These are phyloP conservation scores for Volucella inanis DNA, from an alignment of 2,888 invertebrate species.

Conservation along the genomic window DNA sequence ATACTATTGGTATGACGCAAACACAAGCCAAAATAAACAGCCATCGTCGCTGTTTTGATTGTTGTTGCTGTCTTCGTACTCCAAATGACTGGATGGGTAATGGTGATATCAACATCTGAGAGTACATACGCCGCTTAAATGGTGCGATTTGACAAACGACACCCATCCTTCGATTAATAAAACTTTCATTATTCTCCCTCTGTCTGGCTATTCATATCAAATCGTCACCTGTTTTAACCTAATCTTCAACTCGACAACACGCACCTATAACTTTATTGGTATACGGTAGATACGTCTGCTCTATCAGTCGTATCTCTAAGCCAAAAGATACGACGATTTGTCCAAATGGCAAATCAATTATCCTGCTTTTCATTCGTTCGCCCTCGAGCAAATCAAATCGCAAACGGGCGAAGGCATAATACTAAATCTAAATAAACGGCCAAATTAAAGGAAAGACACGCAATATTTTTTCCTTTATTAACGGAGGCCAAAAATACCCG, in stretches of 20 bases:
- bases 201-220: too few relatives aligned
- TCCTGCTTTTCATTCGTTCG: neutral
- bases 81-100: too few relatives aligned
- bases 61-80: too few relatives aligned
- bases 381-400: neutral
- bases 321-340: too few relatives aligned
- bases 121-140: conserved; percentile 12
- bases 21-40: too few relatives aligned
- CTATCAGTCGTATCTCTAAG: too few relatives aligned
- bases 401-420: conserved; percentile 21
- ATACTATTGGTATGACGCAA: too few relatives aligned
- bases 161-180: conserved; percentile 19
- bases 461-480: conserved; percentile 30
- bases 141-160: conserved; percentile 52
- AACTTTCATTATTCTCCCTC: conserved; percentile 2
- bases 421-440: conserved; percentile 52
- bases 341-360: neutral
- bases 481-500: neutral
- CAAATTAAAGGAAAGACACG: conserved; percentile 58
- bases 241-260: neutral
- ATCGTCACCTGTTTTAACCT: conserved; percentile 1
- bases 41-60: too few relatives aligned
- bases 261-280: neutral
- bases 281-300: too few relatives aligned
- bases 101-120: conserved; percentile 32